Evolutionary conservation across 1,140 invertebrate genomes (phyloP), one percentile per base, ranked within the genome.

Genomic region (Chlorops oryzae): DNA sequence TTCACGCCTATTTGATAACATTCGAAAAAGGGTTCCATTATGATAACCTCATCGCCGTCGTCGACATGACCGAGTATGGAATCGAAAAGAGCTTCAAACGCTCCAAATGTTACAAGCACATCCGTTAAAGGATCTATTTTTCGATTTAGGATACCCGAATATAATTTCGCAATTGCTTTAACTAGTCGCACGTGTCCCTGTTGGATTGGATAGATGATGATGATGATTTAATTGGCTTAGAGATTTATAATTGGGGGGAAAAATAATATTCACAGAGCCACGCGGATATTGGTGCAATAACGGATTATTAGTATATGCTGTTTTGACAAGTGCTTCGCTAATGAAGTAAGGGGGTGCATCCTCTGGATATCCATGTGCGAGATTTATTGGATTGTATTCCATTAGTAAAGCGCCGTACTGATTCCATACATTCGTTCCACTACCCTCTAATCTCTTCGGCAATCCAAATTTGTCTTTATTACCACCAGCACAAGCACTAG

Each of bases 1-100:
- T 77, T 80, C 2, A 98, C 86, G 88, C 98, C 96, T 2, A 94
- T 92, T 52, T 89, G 88, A 70, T 99, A 99, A 66, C 94, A 98
- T 70, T 99, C 96, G 72, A 96, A 99, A 73, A 89, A 98, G 6
- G 96, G 96, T 72, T 99, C 96, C 54, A 99, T 94, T 23, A 99
- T 92, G 53, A 98, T 95, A 52, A 94, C 92, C 73, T 98, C 92
- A 75, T 88, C 86, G 2, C 88, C 91, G 39, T 78, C 79, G 59
- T 86, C 85, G 7, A 95, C 81, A 62, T 92, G 83, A 20, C 93
- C 93, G 75, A 86, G 74, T 49, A 98, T 85, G 15, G 87, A 75
- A 54, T 82, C 86, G 72, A 84, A 95, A 0, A 95, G 72, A n/a
- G 86, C 88, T 73, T 96, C 91, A 70, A 97, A 98, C 9, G 96